phyloP scores from a whole-genome alignment of 2,888 invertebrate species.

The Drosophila picticornis region DNA sequence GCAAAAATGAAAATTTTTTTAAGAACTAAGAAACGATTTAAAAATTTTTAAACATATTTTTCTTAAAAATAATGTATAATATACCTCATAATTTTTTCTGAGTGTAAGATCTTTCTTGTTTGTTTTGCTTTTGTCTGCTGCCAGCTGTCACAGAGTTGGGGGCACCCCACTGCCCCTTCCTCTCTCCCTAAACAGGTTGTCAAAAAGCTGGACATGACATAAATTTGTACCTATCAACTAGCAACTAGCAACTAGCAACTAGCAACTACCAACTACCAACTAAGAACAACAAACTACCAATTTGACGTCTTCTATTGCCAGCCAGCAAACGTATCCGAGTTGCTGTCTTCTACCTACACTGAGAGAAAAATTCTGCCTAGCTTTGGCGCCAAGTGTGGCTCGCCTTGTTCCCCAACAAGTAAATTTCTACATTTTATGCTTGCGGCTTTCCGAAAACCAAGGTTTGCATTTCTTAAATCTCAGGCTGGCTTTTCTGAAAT shows the following conservation, averaged over 20 bases:
- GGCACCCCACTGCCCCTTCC: slow-evolving; percentile 36
- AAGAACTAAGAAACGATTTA: not conserved
- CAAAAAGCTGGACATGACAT: slow-evolving; percentile 69
- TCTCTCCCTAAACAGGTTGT: slow-evolving; percentile 61
- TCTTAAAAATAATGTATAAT: not conserved
- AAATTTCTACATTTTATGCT: not conserved
- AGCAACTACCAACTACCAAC: slow-evolving; percentile 20
- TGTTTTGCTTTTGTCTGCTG: not conserved
- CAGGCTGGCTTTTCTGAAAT: no score
- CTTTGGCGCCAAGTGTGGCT: no score
- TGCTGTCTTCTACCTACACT: slow-evolving; percentile 26
- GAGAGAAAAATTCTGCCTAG: not conserved
- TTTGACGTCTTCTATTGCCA: slow-evolving; percentile 46
- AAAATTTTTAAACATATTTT: not conserved
- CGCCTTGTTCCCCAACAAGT: not conserved
- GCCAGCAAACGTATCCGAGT: slow-evolving; percentile 15
- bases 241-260: slow-evolving; percentile 44
- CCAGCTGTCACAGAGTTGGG: slow-evolving; percentile 36
- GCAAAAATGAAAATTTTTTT: no score
- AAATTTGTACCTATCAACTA: slow-evolving; percentile 65
- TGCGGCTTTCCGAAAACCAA: no score
- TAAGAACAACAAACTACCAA: slow-evolving; percentile 12
- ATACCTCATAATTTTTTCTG: not conserved
- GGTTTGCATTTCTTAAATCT: no score
- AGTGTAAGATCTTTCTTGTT: not conserved